Evolutionary conservation across 2,888 invertebrate species (phyloP), one percentile per base, ranked within the genome.

Genomic region (Caenorhabditis wallacei): DNA sequence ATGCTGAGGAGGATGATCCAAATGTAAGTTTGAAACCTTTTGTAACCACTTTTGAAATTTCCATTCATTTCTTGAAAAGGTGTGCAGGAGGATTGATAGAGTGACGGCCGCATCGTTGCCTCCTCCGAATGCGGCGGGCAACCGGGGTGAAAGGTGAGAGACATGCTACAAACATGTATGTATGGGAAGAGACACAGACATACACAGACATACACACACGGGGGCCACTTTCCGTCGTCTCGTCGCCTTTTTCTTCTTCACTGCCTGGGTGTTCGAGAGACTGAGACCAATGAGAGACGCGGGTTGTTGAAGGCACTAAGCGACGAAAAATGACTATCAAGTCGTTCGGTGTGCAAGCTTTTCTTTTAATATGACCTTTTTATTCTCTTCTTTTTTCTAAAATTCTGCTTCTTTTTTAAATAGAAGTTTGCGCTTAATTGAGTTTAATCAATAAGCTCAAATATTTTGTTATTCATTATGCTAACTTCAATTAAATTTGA

Each of bases 81-180:
- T 78, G 69, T 70, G 78, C 63, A 70, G 75, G 26, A n/a, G 75
- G 78, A 78, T 79, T 69, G 84, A 84, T 84, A 72, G 84, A 80
- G 68, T 51, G 64, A 66, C 80, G 83, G 74, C 83, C 80, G 80
- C n/a, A n/a, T n/a, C 84, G 71, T 56, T 72, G 84, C 84, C 53
- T 64, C 78, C 75, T 59, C 40, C 68, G 66, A 75, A 74, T 51
- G 75, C 64, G 74, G 64, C 74, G 61, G 71, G 56, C 22, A 40
- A 43, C 43, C 30, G 63, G 53, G 53, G 63, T 54, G 71, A 56
- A 40, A 35, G 46, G 35, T 24, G 59, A 20, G 20, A 37, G 46
- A 48, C 5, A 20, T 40, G 61, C 51, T 40, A 18, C 63, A 78
- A 40, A 54, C 46, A 43, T n/a, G 18, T 20, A 26, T 35, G 48